These are phyloP conservation scores for Pseudorhiza aurosa DNA, from an alignment of 30 jellyfish, hydroid and myxozoan genomes.

Conservation along the genomic window DNA sequence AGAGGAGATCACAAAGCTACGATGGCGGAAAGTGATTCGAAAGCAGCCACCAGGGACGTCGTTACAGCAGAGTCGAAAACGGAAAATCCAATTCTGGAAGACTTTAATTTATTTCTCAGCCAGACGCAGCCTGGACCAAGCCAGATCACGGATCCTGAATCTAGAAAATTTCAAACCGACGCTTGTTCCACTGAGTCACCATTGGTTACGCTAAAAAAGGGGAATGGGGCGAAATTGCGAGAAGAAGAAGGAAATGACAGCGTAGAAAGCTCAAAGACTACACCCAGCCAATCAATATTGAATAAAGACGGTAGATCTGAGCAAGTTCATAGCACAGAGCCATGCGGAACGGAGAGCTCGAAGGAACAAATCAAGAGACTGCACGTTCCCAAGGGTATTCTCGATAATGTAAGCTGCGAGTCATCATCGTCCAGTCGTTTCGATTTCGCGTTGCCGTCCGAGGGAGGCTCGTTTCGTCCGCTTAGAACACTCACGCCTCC, in stretches of 20 bases:
- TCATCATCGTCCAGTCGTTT: neutral
- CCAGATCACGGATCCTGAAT: neutral
- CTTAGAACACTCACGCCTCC: slow-evolving; percentile 50
- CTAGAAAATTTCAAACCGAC: too few relatives aligned
- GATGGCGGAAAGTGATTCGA: neutral
- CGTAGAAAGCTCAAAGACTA: neutral
- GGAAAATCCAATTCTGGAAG: neutral
- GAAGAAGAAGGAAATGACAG: neutral
- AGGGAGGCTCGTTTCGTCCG: slow-evolving; percentile 34
- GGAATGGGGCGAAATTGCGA: neutral
- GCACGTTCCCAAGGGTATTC: slow-evolving; percentile 2
- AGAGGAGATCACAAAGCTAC: neutral
- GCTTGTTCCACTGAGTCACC: neutral
- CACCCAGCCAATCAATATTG: slow-evolving; percentile 39
- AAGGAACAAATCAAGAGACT: neutral
- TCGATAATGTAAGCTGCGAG: slow-evolving; percentile 14
- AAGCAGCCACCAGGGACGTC: neutral
- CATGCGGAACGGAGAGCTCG: neutral
- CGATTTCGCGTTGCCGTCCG: slow-evolving; percentile 34
- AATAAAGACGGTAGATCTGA: neutral
- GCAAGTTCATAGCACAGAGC: neutral
- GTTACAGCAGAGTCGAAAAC: neutral
- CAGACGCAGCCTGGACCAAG: slow-evolving; percentile 34
- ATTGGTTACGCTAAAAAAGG: neutral
- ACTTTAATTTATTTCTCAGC: slow-evolving; percentile 24